These are phyloP conservation scores for Anticlea derivata DNA, from an alignment of 2,888 invertebrate genomes.

Conservation along the genomic window DNA sequence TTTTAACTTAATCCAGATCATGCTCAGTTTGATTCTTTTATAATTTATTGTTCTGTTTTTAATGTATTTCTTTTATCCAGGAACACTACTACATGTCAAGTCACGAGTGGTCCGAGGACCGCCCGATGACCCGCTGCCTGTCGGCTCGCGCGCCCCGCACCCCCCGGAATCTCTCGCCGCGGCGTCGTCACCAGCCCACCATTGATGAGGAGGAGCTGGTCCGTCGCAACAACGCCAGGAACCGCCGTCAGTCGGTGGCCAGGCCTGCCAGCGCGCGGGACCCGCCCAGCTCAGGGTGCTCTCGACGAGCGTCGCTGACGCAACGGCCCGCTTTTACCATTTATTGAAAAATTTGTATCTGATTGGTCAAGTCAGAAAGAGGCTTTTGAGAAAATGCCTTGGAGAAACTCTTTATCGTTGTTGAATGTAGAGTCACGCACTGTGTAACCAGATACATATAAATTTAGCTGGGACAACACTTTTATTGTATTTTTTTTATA, in stretches of 20 bases:
- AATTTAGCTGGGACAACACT: constrained; percentile 15
- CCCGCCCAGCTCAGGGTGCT: constrained; percentile 58
- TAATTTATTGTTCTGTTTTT: constrained; percentile 4
- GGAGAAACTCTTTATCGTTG: not conserved
- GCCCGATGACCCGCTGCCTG: constrained; percentile 66
- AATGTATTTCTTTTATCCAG: constrained; percentile 44
- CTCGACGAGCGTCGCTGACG: constrained; percentile 65
- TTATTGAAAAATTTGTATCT: constrained; percentile 40
- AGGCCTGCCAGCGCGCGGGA: constrained; percentile 68
- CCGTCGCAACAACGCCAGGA: constrained; percentile 62
- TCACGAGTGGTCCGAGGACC: constrained; percentile 66
- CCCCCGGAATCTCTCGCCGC: constrained; percentile 56
- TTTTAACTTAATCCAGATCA: too few relatives aligned
- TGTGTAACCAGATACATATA: constrained; percentile 19
- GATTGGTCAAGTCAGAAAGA: not conserved
- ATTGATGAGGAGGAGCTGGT: constrained; percentile 56
- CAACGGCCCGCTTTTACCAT: constrained; percentile 75
- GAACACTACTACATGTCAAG: constrained; percentile 66
- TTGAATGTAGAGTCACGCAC: constrained; percentile 14
- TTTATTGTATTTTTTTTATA: too few relatives aligned
- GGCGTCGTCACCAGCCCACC: constrained; percentile 45
- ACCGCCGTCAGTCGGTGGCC: constrained; percentile 58
- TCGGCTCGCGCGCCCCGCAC: constrained; percentile 64
- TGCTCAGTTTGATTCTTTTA: not conserved
- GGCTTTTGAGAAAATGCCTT: too few relatives aligned